A percentile compares a stretch with the other conserved stretches of the same genome.
Evolutionary conservation across 2,888 invertebrate genomes (phyloP).

Genomic region (Cacoxenus indagator): DNA sequence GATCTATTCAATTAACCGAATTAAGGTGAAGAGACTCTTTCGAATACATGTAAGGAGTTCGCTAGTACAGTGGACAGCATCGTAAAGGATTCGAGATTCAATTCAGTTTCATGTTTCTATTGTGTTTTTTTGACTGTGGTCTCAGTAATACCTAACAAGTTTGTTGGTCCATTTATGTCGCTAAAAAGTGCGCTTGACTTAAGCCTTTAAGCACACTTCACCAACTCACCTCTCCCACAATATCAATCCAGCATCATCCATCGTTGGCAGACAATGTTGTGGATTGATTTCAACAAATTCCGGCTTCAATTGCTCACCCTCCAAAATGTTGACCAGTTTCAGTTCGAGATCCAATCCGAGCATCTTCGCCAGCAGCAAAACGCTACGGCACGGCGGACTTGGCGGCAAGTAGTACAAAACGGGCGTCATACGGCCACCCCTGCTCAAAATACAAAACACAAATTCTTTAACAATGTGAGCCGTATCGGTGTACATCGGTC

Average conservation of each 20-base stretch:
- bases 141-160: too few species aligned
- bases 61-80: too few species aligned
- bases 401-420: slow-evolving; percentile 74
- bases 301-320: slow-evolving; percentile 75
- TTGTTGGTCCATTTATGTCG: neutral
- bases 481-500: slow-evolving; percentile 58
- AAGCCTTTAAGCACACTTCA: neutral
- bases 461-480: slow-evolving; percentile 70
- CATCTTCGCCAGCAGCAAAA: slow-evolving; percentile 74
- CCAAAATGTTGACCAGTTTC: slow-evolving; percentile 73
- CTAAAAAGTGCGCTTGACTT: too few species aligned
- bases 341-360: slow-evolving; percentile 75
- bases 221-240: slow-evolving; percentile 71
- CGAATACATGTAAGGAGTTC: too few species aligned
- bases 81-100: too few species aligned
- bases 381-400: slow-evolving; percentile 76
- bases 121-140: too few species aligned
- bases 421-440: slow-evolving; percentile 69
- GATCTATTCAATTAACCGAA: too few species aligned
- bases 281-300: slow-evolving; percentile 74
- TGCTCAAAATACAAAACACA: slow-evolving; percentile 69
- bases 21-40: too few species aligned
- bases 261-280: slow-evolving; percentile 74
- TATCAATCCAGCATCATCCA: slow-evolving; percentile 74
- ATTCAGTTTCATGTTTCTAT: too few species aligned